phyloP scores from a whole-genome alignment of 2,888 invertebrate species.

The Vannuccia rotundouncinata region DNA sequence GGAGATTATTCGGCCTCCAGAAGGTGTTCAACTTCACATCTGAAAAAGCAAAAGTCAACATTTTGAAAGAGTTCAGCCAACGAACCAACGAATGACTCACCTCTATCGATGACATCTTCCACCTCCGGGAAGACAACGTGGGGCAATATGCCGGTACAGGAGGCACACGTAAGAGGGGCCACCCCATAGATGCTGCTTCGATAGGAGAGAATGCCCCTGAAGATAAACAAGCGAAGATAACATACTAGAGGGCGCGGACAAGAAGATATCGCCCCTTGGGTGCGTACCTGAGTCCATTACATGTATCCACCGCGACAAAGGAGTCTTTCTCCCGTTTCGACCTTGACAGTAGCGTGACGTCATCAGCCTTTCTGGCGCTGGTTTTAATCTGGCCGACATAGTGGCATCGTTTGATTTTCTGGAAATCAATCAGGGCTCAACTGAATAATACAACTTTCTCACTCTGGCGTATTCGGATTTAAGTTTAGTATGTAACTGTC shows the following conservation, averaged over 20 bases:
- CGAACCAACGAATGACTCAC: not conserved
- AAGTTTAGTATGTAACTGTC: too few relatives aligned
- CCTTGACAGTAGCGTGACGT: too few relatives aligned
- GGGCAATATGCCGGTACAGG: not conserved
- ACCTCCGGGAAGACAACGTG: not conserved
- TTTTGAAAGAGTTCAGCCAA: too few relatives aligned
- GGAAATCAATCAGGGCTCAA: too few relatives aligned
- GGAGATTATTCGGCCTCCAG: not conserved
- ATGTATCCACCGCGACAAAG: constrained; percentile 34
- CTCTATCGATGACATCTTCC: not conserved
- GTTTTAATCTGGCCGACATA: not conserved
- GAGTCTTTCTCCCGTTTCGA: too few relatives aligned
- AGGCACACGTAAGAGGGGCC: not conserved
- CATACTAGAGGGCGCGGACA: too few relatives aligned
- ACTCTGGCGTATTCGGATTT: too few relatives aligned
- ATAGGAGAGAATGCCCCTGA: not conserved
- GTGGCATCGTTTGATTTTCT: constrained; percentile 11
- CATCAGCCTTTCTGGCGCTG: not conserved
- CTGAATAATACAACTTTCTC: too few relatives aligned
- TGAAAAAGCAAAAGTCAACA: not conserved
- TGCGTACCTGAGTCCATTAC: constrained; percentile 28
- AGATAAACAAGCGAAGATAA: not conserved
- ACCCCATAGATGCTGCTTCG: not conserved
- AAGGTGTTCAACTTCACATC: constrained; percentile 5
- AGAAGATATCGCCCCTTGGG: not conserved